Conservation (phyloP, 1,140 invertebrate genomes). For the Akabosia matsudoensis region DNA sequence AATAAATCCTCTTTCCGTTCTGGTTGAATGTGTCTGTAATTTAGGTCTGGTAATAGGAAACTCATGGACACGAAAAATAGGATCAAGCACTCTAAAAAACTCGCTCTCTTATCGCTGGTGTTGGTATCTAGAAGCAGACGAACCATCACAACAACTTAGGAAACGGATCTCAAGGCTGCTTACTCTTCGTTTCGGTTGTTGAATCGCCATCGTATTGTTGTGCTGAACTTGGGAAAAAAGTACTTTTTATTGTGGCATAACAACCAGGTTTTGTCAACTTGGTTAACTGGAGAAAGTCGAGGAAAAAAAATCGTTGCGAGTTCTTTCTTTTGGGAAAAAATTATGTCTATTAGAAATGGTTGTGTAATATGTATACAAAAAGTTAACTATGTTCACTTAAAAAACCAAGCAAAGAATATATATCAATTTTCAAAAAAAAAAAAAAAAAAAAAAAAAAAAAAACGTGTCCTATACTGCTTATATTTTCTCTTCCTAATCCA, state of each 20-base stretch:
- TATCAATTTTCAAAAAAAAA: not conserved
- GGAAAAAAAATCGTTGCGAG: not conserved
- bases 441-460: too few relatives aligned
- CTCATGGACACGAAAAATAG: conserved; percentile 43
- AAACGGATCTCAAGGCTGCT: conserved; percentile 18
- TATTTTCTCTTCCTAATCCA: not conserved
- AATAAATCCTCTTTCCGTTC: conserved; percentile 33
- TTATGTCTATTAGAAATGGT: too few relatives aligned
- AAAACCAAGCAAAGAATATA: not conserved
- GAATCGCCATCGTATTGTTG: conserved; percentile 4
- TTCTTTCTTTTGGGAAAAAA: too few relatives aligned
- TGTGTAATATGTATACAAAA: too few relatives aligned
- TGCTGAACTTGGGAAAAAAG: not conserved
- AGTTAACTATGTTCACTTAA: not conserved
- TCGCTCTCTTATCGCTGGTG: not conserved
- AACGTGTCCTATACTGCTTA: too few relatives aligned
- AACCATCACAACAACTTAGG: conserved; percentile 16
- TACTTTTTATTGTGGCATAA: not conserved
- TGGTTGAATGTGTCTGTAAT: conserved; percentile 45
- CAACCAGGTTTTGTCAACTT: not conserved
- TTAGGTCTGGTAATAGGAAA: conserved; percentile 42
- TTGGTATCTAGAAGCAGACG: not conserved
- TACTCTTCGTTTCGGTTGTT: conserved; percentile 9
- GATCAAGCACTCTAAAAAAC: conserved; percentile 23
- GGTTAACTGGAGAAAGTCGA: not conserved